phyloP scores from a whole-genome alignment of 2,797 vertebrate genomes.

The Hydrocynus forskahlii region DNA sequence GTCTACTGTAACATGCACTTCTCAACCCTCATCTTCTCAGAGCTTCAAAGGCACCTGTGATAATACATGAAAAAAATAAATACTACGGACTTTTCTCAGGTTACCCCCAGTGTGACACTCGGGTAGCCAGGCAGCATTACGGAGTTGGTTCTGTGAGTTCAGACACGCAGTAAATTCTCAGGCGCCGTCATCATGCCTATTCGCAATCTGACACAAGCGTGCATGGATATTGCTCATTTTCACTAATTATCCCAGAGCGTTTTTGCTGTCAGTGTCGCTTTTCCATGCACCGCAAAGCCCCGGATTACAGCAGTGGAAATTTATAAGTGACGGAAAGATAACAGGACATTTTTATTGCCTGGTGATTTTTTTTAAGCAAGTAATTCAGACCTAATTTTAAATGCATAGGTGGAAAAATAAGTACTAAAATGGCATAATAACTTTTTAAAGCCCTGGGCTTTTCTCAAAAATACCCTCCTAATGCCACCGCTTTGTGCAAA shows the following conservation, averaged over 20 bases:
- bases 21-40: too few relatives aligned
- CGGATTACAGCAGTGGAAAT: conserved; percentile 65
- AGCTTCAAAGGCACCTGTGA: conserved; percentile 24
- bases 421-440: conserved; percentile 59
- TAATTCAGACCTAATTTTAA: conserved; percentile 61
- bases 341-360: conserved; percentile 71
- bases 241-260: conserved; percentile 54
- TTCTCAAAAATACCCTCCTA: background rate
- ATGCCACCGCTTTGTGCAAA: conserved; percentile 28
- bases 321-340: conserved; percentile 75
- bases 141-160: conserved; percentile 30
- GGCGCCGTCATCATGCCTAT: conserved; percentile 17
- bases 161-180: conserved; percentile 33
- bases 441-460: conserved; percentile 70
- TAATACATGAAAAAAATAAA: background rate
- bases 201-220: conserved; percentile 39
- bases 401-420: conserved; percentile 73
- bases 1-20: too few relatives aligned
- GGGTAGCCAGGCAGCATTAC: conserved; percentile 21
- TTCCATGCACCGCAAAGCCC: conserved; percentile 25
- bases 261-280: conserved; percentile 51
- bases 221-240: conserved; percentile 49
- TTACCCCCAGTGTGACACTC: conserved; percentile 36
- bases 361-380: conserved; percentile 63
- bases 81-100: conserved; percentile 12